These are phyloP conservation scores for Stichodactyla helianthus DNA, from an alignment of 64 coral and sea anemone genomes.

Conservation along the genomic window DNA sequence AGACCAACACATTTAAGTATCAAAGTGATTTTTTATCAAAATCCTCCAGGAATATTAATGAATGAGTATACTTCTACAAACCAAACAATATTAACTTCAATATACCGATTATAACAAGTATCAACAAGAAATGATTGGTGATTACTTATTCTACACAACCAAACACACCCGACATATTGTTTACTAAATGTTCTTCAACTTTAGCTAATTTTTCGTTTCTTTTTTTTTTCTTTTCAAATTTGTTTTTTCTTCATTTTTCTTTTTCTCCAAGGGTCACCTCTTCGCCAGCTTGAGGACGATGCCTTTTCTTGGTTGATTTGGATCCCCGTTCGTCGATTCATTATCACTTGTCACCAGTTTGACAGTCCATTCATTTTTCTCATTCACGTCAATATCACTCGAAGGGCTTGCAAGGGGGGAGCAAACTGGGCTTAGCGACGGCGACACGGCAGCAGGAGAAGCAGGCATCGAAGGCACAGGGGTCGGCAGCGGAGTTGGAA, in stretches of 20 bases:
- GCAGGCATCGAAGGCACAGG: constrained; percentile 69
- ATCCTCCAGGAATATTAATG: background rate
- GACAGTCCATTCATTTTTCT: constrained; percentile 87
- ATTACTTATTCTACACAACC: background rate
- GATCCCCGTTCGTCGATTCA: constrained; percentile 36
- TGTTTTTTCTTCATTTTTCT: background rate
- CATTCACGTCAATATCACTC: constrained; percentile 56
- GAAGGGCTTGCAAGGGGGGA: constrained; percentile 83
- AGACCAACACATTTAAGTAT: background rate
- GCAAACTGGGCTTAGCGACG: constrained; percentile 74
- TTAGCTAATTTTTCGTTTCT: background rate
- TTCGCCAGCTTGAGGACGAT: constrained; percentile 96
- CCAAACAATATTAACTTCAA: background rate
- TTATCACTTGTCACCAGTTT: constrained; percentile 75
- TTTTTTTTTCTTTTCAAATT: background rate
- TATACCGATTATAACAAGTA: constrained; percentile 9
- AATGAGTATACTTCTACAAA: background rate
- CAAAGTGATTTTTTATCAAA: background rate
- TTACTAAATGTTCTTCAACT: background rate
- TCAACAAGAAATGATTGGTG: background rate
- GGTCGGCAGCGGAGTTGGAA: constrained; percentile 79
- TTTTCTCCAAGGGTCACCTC: constrained; percentile 51
- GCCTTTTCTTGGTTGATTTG: constrained; percentile 77
- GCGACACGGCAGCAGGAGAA: constrained; percentile 66
- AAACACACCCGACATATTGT: background rate